Conservation (phyloP, 2,888 invertebrate species). For the Lycaena phlaeas region DNA sequence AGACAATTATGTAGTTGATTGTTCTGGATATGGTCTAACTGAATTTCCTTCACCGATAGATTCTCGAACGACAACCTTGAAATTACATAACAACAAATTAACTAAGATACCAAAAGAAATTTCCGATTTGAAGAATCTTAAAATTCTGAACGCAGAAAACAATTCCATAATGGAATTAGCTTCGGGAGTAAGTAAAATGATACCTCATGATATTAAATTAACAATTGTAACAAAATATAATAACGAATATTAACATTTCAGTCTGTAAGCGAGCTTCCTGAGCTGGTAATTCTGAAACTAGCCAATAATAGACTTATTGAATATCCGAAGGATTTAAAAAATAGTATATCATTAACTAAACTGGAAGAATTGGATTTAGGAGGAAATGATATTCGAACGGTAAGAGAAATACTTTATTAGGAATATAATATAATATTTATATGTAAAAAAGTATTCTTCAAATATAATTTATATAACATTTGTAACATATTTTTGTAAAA, state of each 20-base stretch:
- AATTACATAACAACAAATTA: slow-evolving; percentile 55
- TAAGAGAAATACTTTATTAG: slow-evolving; percentile 31
- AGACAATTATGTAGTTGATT: slow-evolving; percentile 49
- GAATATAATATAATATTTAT: too few species aligned
- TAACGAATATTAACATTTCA: slow-evolving; percentile 42
- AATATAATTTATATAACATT: too few species aligned
- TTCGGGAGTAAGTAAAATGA: slow-evolving; percentile 43
- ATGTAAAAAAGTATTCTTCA: too few species aligned
- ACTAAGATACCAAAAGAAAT: slow-evolving; percentile 50
- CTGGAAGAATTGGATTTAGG: slow-evolving; percentile 57
- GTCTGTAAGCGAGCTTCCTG: slow-evolving; percentile 56
- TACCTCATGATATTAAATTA: too few species aligned
- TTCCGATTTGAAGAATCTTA: slow-evolving; percentile 42
- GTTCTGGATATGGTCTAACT: slow-evolving; percentile 58
- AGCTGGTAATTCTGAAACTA: slow-evolving; percentile 42
- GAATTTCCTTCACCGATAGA: slow-evolving; percentile 59
- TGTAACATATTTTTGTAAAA: too few species aligned
- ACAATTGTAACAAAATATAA: too few species aligned
- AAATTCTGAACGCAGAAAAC: slow-evolving; percentile 44
- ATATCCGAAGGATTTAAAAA: slow-evolving; percentile 57
- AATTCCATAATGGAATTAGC: slow-evolving; percentile 49
- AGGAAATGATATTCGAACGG: slow-evolving; percentile 61
- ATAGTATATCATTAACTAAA: slow-evolving; percentile 44
- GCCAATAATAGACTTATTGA: slow-evolving; percentile 53
- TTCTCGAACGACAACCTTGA: slow-evolving; percentile 42